Conservation (phyloP, 2,113 vertebrate species). For the Capra hircus region DNA sequence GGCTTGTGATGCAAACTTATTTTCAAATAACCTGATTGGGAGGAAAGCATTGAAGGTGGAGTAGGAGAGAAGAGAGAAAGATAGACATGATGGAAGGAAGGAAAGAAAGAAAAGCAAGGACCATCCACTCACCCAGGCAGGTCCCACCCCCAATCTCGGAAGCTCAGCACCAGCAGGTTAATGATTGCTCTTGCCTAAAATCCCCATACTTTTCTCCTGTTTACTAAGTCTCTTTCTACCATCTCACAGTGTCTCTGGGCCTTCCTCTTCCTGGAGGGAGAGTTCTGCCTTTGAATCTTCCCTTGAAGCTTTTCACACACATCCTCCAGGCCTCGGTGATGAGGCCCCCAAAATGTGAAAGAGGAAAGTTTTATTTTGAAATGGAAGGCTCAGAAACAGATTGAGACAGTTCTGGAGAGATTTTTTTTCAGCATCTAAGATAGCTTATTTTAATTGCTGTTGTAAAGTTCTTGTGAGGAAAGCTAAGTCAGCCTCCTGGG, state of each 20-base stretch:
- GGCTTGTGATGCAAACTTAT: background rate
- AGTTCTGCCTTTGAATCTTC: background rate
- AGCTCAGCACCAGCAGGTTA: background rate
- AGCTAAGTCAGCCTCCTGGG: conserved; percentile 8
- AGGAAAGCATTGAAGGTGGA: background rate
- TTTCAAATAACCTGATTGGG: background rate
- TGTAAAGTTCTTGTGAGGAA: conserved; percentile 15
- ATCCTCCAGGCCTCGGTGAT: background rate
- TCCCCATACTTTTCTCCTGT: background rate
- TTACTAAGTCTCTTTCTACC: background rate
- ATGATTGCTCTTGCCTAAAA: background rate
- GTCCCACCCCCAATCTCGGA: background rate
- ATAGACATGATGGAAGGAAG: background rate
- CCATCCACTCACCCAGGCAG: background rate
- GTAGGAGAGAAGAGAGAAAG: background rate
- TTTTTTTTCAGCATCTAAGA: background rate
- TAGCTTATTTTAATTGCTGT: background rate
- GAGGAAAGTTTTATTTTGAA: background rate
- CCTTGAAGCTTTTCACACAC: background rate
- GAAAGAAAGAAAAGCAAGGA: background rate
- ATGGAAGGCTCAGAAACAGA: background rate
- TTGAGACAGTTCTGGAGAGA: background rate
- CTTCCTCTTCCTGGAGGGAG: background rate
- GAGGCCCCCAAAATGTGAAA: background rate
- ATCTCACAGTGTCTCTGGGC: background rate